Percentiles rank a stretch among this genome's conserved stretches.
phyloP scores from a whole-genome alignment of 2,113 vertebrate species.

The Oryzias celebensis region DNA sequence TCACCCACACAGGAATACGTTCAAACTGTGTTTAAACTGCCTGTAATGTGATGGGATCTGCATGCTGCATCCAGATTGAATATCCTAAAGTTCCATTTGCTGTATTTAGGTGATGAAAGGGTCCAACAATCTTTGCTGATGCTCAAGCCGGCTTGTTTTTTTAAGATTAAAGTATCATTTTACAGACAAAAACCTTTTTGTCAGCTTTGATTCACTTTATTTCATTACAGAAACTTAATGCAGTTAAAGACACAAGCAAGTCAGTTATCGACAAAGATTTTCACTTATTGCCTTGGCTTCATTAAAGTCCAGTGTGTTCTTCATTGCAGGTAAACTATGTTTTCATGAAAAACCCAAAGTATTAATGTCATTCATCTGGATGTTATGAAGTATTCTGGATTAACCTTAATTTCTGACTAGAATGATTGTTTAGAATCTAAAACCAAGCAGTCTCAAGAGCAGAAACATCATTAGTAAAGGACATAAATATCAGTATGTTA shows the following conservation, averaged over 20 bases:
- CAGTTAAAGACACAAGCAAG: constrained; percentile 51
- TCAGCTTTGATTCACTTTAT: constrained; percentile 49
- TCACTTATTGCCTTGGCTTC: constrained; percentile 71
- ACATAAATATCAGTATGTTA: constrained; percentile 11
- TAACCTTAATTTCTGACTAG: constrained; percentile 17
- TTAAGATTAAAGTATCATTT: neutral
- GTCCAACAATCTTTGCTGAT: neutral
- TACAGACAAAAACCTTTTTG: neutral
- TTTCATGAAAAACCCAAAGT: neutral
- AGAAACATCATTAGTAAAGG: constrained; percentile 45
- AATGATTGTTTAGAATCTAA: constrained; percentile 39
- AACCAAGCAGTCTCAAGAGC: constrained; percentile 54
- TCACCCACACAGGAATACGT: constrained; percentile 48
- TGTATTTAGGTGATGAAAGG: neutral
- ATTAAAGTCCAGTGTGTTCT: constrained; percentile 38
- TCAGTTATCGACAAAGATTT: constrained; percentile 65
- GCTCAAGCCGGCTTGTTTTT: neutral
- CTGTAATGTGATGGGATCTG: too few relatives aligned
- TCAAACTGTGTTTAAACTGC: constrained; percentile 8
- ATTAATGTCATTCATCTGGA: constrained; percentile 13
- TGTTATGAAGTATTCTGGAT: neutral
- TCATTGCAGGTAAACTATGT: constrained; percentile 32
- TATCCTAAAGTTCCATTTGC: too few relatives aligned
- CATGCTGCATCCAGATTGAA: too few relatives aligned
- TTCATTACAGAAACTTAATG: constrained; percentile 69